Percentiles rank a stretch among this genome's conserved stretches.
Evolutionary conservation across 2,888 invertebrate genomes (phyloP).

Genomic region (Entomobrya multifasciata): DNA sequence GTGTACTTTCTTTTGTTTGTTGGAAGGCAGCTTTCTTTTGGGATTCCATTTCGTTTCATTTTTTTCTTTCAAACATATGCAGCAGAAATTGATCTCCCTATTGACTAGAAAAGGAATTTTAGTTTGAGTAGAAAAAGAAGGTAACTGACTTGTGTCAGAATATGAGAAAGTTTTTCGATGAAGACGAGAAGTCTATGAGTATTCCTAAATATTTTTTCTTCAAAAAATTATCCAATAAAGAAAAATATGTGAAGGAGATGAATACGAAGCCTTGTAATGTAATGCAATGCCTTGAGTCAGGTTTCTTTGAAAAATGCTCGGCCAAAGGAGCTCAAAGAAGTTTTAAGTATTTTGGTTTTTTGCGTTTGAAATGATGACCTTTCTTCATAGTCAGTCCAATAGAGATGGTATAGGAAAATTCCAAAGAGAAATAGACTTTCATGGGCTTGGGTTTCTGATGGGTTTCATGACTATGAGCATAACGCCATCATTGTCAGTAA

Average conservation of each 20-base stretch:
- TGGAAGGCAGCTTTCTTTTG: not conserved
- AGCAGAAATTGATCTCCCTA: slow-evolving; percentile 24
- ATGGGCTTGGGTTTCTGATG: not conserved
- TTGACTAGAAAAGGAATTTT: not conserved
- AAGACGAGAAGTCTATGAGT: not conserved
- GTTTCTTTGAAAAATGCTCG: not conserved
- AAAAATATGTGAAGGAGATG: not conserved
- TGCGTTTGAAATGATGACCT: slow-evolving; percentile 11
- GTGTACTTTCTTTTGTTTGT: not conserved
- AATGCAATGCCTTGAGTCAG: not conserved
- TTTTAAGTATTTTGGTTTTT: not conserved
- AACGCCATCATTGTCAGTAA: not conserved
- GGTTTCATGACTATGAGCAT: not conserved
- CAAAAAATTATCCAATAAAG: slow-evolving; percentile 23
- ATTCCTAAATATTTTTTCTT: not conserved
- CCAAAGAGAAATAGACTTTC: not conserved
- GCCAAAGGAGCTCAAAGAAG: not conserved
- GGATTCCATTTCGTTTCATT: slow-evolving; percentile 9
- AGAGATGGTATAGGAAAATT: not conserved
- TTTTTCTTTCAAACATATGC: slow-evolving; percentile 19
- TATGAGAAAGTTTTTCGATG: not conserved
- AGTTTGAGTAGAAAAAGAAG: not conserved
- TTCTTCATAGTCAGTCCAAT: not conserved
- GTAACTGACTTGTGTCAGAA: not conserved
- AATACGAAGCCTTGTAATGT: not conserved